Evolutionary conservation across 2,888 invertebrate species (phyloP), one percentile per base, ranked within the genome.

Genomic region (Scrobipalpa costella): DNA sequence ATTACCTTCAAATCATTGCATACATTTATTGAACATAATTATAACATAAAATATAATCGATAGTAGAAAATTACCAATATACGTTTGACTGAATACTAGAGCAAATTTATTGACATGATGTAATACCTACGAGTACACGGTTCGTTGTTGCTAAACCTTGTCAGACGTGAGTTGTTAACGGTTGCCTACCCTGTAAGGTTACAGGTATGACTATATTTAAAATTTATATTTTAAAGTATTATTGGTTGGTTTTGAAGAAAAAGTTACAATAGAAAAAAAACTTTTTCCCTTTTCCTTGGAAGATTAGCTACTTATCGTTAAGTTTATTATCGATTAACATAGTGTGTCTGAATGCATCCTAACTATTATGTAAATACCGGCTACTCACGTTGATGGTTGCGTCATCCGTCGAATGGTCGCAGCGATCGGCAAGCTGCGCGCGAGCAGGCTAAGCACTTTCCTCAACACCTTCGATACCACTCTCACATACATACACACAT

Each of bases 351-450:
- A 38, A 47, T 62, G 60, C 62, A 65, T 60, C 60, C 65, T 62
- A 65, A 65, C 50, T 59, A 65, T 65, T 65, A 65, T 65, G 60
- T 65, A 65, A 65, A 64, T 64, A 47, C 52, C 60, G 55, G 38
- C 57, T 57, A 34, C 52, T 49, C 44, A 27, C 27, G 40, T 52
- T 57, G 59, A 52, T 11, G 33, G 60, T 65, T 65, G 62, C 65
- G 65, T 65, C 65, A 65, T 52, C 50, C n/a, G 17, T 2, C 19
- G 19, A 13, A 34, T 52, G 40, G 34, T 49, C 58, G 27, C 27
- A n/a, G 38, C 52, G 19, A 11, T 19, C 38, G 5, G 21, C 40
- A 0, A 9, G 40, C 40, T 11, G 15, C 40, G 13, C 40, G 40
- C 40, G 40, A n/a, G 40, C n/a, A n/a, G n/a, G 13, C 40, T 2